Base-by-base conservation (phyloP, 2,113 vertebrate species). In the Balaeniceps rex region DNA sequence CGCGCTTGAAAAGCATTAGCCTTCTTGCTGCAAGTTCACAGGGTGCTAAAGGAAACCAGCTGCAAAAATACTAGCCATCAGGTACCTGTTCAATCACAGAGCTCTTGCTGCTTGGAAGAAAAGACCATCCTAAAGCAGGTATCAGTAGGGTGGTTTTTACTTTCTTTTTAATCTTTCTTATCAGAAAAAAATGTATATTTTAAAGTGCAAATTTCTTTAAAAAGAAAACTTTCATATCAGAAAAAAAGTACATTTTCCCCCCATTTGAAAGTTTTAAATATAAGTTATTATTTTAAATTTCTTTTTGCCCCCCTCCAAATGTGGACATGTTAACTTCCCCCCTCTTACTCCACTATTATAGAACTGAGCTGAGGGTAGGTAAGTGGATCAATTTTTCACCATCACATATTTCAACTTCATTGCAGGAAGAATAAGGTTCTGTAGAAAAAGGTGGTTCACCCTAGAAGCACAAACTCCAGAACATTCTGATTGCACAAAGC, bases 281-380 rank as follows among this genome's bases (percentile, higher is more conserved):
- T 0, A 58, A 86, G 11, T 17, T 7, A 1, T 10, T 52, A 76
- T 80, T 46, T 11, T 4, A 26, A 55, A 34, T 9, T 19, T 25
- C 3, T 33, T 70, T 69, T 36, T 19, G 2, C 23, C 12, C 14
- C 14, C 68, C 40, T 55, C 25, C 55, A 72, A 68, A 78, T 17
- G 7, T 18, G 11, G 40, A 26, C 0, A 0, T 4, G 12, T 49
- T 49, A 61, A 38, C 10, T n/a, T 51, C 19, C 9, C 16, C 55
- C 44, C 71, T 19, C 19, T 72, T 84, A 90, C 28, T 36, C 19
- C 18, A n/a, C 17, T 60, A 33, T 33, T 54, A 70, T 0, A 91
- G 55, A 80, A 88, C 19, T 24, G 19, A 72, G 42, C 12, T 83
- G 51, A 82, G 15, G 28, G 23, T 21, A 84, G 23, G 9, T 29